Percentiles rank a stretch among this genome's conserved stretches.
Evolutionary conservation across 2,113 vertebrate genomes (phyloP).

Genomic region (Himantopus leucocephalus): DNA sequence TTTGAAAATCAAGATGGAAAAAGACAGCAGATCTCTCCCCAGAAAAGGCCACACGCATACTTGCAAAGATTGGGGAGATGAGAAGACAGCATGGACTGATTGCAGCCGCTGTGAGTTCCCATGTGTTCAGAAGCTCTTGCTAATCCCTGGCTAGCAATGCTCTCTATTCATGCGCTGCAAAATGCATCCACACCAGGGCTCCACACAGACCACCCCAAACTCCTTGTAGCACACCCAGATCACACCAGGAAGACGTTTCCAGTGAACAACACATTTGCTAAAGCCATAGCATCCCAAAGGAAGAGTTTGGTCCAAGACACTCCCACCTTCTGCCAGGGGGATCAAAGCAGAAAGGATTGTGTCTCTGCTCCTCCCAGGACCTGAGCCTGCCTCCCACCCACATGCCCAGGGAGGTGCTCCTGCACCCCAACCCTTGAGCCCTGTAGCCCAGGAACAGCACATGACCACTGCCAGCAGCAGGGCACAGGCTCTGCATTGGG

Average conservation of each 20-base stretch:
- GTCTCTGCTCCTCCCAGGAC: background rate
- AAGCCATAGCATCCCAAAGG: background rate
- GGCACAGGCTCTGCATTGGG: background rate
- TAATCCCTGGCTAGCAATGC: background rate
- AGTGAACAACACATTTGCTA: background rate
- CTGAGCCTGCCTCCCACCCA: background rate
- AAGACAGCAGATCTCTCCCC: background rate
- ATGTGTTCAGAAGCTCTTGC: background rate
- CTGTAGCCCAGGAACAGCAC: background rate
- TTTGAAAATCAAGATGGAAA: background rate
- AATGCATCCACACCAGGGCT: background rate
- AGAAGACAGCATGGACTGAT: fast-evolving
- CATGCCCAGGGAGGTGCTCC: background rate
- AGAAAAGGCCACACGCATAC: background rate
- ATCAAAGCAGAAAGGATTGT: background rate
- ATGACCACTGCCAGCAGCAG: background rate
- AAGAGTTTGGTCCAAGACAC: background rate
- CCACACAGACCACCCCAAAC: background rate
- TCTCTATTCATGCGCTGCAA: background rate
- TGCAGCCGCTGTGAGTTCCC: background rate
- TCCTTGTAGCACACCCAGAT: background rate
- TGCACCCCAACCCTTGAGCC: background rate
- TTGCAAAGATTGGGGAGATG: background rate
- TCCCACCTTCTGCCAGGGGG: background rate
- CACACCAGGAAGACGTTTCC: background rate